Base-by-base conservation (phyloP, 2,888 invertebrate genomes). In the Lymantria monacha region DNA sequence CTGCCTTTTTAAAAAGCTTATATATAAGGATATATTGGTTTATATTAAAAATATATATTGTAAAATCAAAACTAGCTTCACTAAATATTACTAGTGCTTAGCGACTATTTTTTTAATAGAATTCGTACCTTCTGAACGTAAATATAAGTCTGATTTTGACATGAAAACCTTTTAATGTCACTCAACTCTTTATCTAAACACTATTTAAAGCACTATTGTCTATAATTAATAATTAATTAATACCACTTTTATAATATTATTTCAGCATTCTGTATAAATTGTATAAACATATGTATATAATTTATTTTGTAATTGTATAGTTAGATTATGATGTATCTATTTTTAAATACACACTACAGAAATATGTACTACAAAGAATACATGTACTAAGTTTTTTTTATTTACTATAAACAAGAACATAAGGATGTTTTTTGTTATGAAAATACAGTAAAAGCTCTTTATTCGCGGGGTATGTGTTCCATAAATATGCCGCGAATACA, bases 61-160 rank as follows among this genome's bases (percentile, higher is more conserved):
- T 33, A 33, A 33, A 33, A 8, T 51, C 45, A 43, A 15, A 42
- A 57, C 53, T 49, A 30, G 36, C 49, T 42, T 42, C 31, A 51
- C 44, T 42, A 62, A 58, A 63, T 22, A 12, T 3, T 33, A 42
- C 11, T 12, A 15, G 46, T 15, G 40, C 15, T 53, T 51, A 43
- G 38, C 45, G 31, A 51, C 52, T n/a, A 62, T 44, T 53, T 62
- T 22, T 65, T 53, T 48, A 56, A 42, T 55, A 57, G 59, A 70
- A 66, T 64, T 72, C 60, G 69, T 73, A 74, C 74, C 74, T 74
- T 74, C 71, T 73, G 69, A 66, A 58, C 49, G 44, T 72, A 73
- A 65, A 53, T 62, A 68, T 71, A 74, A 74, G 74, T 73, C 74
- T 74, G 74, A 73, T 73, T 65, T 72, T 69, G 61, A 58, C 57